Base-by-base conservation (phyloP, 2,888 invertebrate genomes). In the Pollenia labialis region DNA sequence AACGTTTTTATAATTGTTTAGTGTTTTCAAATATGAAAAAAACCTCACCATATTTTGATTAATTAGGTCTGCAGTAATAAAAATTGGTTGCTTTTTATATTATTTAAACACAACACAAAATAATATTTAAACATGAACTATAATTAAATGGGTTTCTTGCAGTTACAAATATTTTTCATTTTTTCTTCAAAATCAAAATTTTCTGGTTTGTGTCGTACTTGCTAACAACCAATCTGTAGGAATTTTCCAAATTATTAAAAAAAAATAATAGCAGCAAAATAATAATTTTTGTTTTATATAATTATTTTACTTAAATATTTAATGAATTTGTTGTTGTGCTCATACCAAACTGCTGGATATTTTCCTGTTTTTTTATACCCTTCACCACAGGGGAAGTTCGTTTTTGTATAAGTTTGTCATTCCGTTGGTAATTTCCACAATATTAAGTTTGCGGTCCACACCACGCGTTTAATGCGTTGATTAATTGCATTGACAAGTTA, bases 51-150 rank as follows among this genome's bases (percentile, higher is more conserved):
- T 62, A 44, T 74, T 80, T 77, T 87, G 84, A 87, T 87, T 87
- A 87, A 87, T 87, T 84, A 62, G 72, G 68, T 77, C 84, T 87
- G 87, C 87, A 87, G 84, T 69, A 84, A 81, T 83, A 87, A 83
- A 83, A 80, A 58, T 72, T 76, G 46, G 52, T 74, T 12, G 48
- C 66, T 58, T 77, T 80, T 66, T 64, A 81, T 72, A 76, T 50
- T 77, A 74, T 74, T 81, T 81, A 9, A 81, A 75, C 84, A 81
- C 58, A 56, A 46, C 44, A 11, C 42, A 74, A 79, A 60, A 81
- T 72, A 76, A 54, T 77, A 74, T 74, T 81, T 81, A 11, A 81
- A 79, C 84, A 81, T 81, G 87, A 84, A 87, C 77, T 52, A 42
- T 76, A 81, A 81, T 87, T 81, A 81, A 77, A 66, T 60, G 60